Percentiles rank a stretch among this genome's conserved stretches.
Evolutionary conservation across 2,888 invertebrate genomes (phyloP).

Genomic region (Iselma pallidipennis): DNA sequence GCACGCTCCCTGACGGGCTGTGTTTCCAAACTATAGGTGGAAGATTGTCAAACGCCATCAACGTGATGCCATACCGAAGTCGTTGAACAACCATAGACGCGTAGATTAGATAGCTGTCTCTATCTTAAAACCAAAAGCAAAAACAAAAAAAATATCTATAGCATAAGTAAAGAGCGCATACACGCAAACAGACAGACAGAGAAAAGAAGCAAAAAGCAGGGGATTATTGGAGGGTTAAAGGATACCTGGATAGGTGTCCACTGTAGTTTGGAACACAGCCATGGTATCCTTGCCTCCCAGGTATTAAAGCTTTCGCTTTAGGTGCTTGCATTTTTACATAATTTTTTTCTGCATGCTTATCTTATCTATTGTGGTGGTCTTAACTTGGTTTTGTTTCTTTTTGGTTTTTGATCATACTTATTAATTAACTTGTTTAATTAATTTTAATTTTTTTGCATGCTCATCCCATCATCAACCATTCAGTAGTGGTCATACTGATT

Average conservation of each 20-base stretch:
- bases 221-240: constrained; percentile 48
- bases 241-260: constrained; percentile 55
- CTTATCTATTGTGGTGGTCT: constrained; percentile 6
- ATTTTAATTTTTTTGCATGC: neutral
- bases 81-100: constrained; percentile 37
- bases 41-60: constrained; percentile 46
- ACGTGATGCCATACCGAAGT: constrained; percentile 42
- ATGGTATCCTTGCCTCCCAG: constrained; percentile 68
- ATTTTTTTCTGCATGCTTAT: constrained; percentile 19
- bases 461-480: constrained; percentile 3
- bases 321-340: constrained; percentile 36
- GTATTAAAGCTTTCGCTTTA: constrained; percentile 54
- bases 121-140: constrained; percentile 9
- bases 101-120: constrained; percentile 31
- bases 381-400: constrained; percentile 18
- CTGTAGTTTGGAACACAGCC: constrained; percentile 66
- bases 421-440: constrained; percentile 7
- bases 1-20: constrained; percentile 54
- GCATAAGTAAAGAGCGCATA: constrained; percentile 36
- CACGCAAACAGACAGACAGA: neutral
- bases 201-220: constrained; percentile 12
- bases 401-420: constrained; percentile 20
- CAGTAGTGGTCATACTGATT: constrained; percentile 1
- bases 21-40: constrained; percentile 59
- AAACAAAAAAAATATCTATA: constrained; percentile 14